Percentiles rank a stretch among this genome's conserved stretches.
Evolutionary conservation across 1,140 invertebrate genomes (phyloP).

Genomic region (Eufriesea mexicana): DNA sequence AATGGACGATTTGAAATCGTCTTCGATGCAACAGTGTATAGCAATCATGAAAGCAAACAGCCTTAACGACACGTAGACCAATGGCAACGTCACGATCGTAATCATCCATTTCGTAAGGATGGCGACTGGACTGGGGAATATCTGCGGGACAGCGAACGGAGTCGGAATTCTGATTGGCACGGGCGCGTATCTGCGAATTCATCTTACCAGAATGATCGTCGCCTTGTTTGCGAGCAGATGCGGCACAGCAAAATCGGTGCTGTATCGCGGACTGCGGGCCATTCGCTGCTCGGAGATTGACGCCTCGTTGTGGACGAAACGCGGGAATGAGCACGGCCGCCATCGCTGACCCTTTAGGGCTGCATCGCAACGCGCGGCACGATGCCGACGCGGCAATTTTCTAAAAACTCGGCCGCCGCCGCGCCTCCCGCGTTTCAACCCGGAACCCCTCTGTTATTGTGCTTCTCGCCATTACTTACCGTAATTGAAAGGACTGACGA

Average conservation of each 20-base stretch:
- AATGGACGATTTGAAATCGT: neutral
- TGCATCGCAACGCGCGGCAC: neutral
- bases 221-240: conserved; percentile 9
- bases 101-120: neutral
- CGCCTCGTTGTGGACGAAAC: neutral
- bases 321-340: neutral
- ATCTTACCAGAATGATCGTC: neutral
- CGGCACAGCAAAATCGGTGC: neutral
- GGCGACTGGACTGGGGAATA: neutral
- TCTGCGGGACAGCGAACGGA: neutral
- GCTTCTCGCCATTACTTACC: neutral
- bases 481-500: conserved; percentile 16
- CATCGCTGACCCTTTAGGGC: neutral
- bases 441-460: neutral
- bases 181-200: neutral
- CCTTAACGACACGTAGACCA: neutral
- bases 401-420: conserved; percentile 1
- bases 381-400: neutral
- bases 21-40: neutral
- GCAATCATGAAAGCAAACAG: neutral
- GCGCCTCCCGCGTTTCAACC: conserved; percentile 1
- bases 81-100: neutral
- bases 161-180: neutral
- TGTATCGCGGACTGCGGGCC: neutral
- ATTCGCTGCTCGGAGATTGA: conserved; percentile 18